Evolutionary conservation across 2,797 vertebrate species (phyloP).

Genomic region (Zenarchopterus dispar): DNA sequence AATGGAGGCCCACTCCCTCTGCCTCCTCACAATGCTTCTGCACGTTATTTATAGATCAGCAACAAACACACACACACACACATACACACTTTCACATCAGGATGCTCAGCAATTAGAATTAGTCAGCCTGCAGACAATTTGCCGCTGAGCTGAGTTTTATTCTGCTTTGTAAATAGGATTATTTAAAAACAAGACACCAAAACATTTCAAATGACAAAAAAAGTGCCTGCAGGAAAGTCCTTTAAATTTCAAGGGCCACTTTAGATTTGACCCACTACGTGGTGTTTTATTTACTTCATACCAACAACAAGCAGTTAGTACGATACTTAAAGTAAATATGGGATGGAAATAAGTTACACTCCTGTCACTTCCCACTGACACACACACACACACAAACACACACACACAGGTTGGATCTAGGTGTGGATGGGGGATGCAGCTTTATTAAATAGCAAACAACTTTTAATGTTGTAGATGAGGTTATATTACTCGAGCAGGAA

Average conservation of each 20-base stretch:
- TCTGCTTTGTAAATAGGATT: neutral
- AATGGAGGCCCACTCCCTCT: slow-evolving; percentile 53
- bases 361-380: too few relatives aligned
- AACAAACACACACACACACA: slow-evolving; percentile 13
- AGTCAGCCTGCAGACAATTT: too few relatives aligned
- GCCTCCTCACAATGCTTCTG: slow-evolving; percentile 27
- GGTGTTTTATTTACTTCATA: neutral
- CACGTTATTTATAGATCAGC: slow-evolving; percentile 30
- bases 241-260: neutral
- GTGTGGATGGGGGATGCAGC: too few relatives aligned
- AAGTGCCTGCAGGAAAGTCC: neutral
- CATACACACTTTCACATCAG: slow-evolving; percentile 10
- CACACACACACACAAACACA: too few relatives aligned
- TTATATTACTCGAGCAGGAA: too few relatives aligned
- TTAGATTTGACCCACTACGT: neutral
- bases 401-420: too few relatives aligned
- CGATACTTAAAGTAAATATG: too few relatives aligned
- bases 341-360: too few relatives aligned
- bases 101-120: neutral
- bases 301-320: neutral
- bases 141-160: slow-evolving; percentile 9
- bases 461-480: too few relatives aligned
- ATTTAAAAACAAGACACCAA: slow-evolving; percentile 6
- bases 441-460: too few relatives aligned
- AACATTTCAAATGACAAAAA: slow-evolving; percentile 1